Conservation (phyloP, 2,888 invertebrate species). For the Stratiomys singularior region DNA sequence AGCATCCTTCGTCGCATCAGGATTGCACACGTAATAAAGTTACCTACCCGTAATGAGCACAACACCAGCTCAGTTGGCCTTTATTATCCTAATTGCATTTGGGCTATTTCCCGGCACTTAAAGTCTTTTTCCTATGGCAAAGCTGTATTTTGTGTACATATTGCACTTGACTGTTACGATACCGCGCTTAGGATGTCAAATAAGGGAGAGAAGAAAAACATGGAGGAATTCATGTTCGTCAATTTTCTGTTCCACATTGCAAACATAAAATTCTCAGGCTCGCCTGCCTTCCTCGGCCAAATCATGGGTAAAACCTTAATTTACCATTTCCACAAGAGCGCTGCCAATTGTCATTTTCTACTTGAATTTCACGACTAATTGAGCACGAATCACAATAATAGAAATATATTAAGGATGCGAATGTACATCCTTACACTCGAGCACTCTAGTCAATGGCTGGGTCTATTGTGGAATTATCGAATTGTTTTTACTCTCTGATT, state of each 20-base stretch:
- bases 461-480: too few relatives aligned
- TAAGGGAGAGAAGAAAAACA: too few relatives aligned
- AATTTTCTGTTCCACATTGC: not conserved
- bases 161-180: not conserved
- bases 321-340: constrained; percentile 2
- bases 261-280: not conserved
- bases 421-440: not conserved
- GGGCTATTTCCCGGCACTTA: constrained; percentile 50
- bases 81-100: constrained; percentile 52
- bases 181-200: too few relatives aligned
- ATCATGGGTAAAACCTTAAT: not conserved
- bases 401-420: constrained; percentile 10
- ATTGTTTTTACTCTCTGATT: too few relatives aligned
- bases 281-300: not conserved
- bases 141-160: not conserved
- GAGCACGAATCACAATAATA: constrained; percentile 49
- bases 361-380: constrained; percentile 51
- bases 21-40: constrained; percentile 50
- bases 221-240: too few relatives aligned
- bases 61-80: constrained; percentile 49
- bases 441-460: too few relatives aligned
- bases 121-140: constrained; percentile 37
- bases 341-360: constrained; percentile 38
- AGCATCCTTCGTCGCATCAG: constrained; percentile 44
- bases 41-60: constrained; percentile 50